Evolutionary conservation across 2,797 vertebrate species (phyloP), one percentile per base, ranked within the genome.

Genomic region (Hoplostethus atlanticus): DNA sequence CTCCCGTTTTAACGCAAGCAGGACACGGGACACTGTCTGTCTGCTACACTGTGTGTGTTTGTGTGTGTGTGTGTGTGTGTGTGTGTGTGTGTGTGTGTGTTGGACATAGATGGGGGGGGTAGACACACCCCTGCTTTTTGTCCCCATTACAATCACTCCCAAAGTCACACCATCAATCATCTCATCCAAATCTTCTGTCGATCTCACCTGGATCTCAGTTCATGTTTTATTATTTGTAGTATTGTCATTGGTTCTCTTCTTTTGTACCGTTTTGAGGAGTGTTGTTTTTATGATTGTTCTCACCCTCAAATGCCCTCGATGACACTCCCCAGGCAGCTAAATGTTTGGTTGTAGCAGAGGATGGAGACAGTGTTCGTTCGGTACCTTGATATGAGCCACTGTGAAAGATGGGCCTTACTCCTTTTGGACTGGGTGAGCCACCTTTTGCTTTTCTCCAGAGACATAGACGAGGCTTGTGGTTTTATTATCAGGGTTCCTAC

Each of bases 1-100:
- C 96, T 98, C 68, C 96, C 96, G 0, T 96, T 98, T 89, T 98
- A 96, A 95, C 54, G 0, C 3, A 47, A 67, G 52, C 71, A 17
- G 61, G 21, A 79, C 17, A 46, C 12, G 36, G 51, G 77, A 71
- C 38, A 10, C 73, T 42, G 15, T 70, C 30, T 40, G 55, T 62
- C 57, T 30, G 64, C 64, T 5, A 15, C 75, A 60, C 81, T 64
- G 80, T 53, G 38, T 21, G 69, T 47, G 51, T 51, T 1, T 21
- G 21, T 21, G 21, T 21, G 21, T 21, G 21, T 21, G 21, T 21
- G 21, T 21, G 21, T 21, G 21, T 21, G 21, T 21, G 21, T 21
- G 21, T 1, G 21, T 63, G 80, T 53, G 38, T 34, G 69, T 47
- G 51, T 51, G 38, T 40, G 38, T 40, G 44, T 59, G 78, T 74